phyloP scores from a whole-genome alignment of 92 coral and sea anemone genomes.

The Zoanthus sociatus region DNA sequence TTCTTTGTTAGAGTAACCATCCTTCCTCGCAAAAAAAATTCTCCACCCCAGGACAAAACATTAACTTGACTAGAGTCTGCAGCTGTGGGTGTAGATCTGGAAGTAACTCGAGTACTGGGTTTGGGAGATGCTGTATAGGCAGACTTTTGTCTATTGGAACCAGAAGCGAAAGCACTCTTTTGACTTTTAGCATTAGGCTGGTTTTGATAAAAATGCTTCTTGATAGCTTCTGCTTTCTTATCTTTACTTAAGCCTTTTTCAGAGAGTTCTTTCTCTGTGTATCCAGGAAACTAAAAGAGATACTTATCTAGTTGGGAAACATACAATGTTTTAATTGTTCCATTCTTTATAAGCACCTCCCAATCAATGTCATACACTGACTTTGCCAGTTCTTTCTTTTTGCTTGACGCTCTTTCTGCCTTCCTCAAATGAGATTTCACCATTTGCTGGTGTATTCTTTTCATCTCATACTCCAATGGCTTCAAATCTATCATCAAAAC shows the following conservation, averaged over 20 bases:
- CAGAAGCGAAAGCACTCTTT: conserved; percentile 2
- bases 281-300: conserved; percentile 37
- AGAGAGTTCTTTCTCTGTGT: conserved; percentile 15
- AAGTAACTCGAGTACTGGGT: background rate
- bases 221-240: conserved; percentile 43
- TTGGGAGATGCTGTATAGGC: background rate
- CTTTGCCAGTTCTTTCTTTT: conserved; percentile 44
- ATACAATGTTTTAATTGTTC: conserved; percentile 19
- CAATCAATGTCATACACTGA: conserved; percentile 46
- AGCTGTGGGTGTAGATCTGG: conserved; percentile 29
- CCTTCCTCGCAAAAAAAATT: conserved; percentile 23
- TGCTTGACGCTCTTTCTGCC: conserved; percentile 32
- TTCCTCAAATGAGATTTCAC: conserved; percentile 39
- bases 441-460: conserved; percentile 8
- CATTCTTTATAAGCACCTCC: conserved; percentile 32
- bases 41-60: conserved; percentile 64
- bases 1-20: conserved; percentile 46
- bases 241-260: conserved; percentile 57
- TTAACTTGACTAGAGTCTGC: conserved; percentile 8
- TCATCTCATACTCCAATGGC: conserved; percentile 35
- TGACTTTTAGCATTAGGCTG: conserved; percentile 24
- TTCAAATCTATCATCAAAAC: conserved; percentile 44
- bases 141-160: conserved; percentile 6
- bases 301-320: conserved; percentile 39
- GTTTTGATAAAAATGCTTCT: conserved; percentile 49